Evolutionary conservation across 2,888 invertebrate species (phyloP).

Genomic region (Mystacides longicornis): DNA sequence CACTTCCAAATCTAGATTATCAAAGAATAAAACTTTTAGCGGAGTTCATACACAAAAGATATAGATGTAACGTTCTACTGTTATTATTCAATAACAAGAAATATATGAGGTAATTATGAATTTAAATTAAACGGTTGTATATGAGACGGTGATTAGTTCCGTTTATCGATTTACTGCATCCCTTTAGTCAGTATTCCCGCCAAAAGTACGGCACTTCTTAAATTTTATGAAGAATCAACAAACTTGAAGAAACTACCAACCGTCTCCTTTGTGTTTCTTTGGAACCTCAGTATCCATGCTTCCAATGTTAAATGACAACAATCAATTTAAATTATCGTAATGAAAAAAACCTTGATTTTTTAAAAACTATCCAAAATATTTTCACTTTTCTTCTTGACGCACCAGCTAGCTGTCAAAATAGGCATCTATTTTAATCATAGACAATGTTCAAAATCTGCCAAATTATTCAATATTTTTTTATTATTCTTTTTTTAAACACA

Average conservation of each 20-base stretch:
- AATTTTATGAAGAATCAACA: neutral
- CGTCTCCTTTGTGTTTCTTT: conserved; percentile 18
- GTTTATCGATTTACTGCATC: neutral
- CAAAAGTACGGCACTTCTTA: neutral
- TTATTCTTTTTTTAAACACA: too few species aligned
- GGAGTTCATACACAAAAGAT: too few species aligned
- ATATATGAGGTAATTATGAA: too few species aligned
- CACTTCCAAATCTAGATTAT: conserved; percentile 52
- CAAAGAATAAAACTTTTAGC: neutral
- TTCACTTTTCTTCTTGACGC: neutral
- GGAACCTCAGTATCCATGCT: conserved; percentile 14
- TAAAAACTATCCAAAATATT: neutral
- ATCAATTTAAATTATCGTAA: neutral
- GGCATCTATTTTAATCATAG: neutral
- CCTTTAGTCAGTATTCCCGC: neutral
- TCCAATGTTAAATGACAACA: neutral
- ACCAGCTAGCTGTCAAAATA: neutral
- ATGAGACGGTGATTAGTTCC: neutral
- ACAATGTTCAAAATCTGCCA: too few species aligned
- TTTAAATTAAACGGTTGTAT: neutral
- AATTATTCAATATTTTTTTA: too few species aligned
- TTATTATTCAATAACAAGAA: too few species aligned
- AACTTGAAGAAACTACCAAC: conserved; percentile 7
- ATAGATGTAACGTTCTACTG: too few species aligned
- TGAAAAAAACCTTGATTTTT: neutral